These are phyloP conservation scores for Stenotaenia linearis DNA, from an alignment of 2,888 invertebrate genomes.

Conservation along the genomic window DNA sequence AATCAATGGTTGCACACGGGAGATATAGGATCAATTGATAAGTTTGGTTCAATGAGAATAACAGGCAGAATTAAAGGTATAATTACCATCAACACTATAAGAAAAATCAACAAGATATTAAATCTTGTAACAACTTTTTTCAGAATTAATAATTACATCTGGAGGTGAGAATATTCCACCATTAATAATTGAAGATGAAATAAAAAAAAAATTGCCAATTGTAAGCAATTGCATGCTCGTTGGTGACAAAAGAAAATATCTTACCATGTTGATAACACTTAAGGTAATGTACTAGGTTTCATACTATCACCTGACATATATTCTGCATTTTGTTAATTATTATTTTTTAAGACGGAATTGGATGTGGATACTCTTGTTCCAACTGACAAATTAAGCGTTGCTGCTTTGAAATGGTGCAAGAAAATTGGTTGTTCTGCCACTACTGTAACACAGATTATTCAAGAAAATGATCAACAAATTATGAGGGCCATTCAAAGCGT, in stretches of 20 bases:
- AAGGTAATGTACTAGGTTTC: conserved; percentile 60
- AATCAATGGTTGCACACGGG: conserved; percentile 85
- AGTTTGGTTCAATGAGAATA: conserved; percentile 65
- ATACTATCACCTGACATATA: no score
- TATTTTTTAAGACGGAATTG: conserved; percentile 74
- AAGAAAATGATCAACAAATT: conserved; percentile 36
- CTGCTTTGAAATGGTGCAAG: conserved; percentile 65
- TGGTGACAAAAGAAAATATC: conserved; percentile 80
- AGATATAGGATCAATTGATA: conserved; percentile 74
- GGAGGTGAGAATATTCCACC: conserved; percentile 87
- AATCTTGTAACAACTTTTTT: conserved; percentile 41
- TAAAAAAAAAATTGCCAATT: conserved; percentile 67
- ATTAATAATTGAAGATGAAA: conserved; percentile 73
- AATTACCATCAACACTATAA: neutral
- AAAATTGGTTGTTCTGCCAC: conserved; percentile 56
- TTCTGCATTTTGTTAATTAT: conserved; percentile 38
- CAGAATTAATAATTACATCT: conserved; percentile 83
- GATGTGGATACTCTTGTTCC: conserved; percentile 67
- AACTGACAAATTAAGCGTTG: conserved; percentile 60
- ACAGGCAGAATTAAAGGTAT: conserved; percentile 58
- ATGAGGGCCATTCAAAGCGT: neutral
- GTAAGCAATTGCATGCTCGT: conserved; percentile 78
- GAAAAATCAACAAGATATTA: neutral
- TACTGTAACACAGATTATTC: conserved; percentile 37
- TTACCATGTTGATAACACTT: conserved; percentile 73